Evolutionary conservation across 92 coral and sea anemone species (phyloP), one percentile per base, ranked within the genome.

Genomic region (Epizoanthus ramosus): DNA sequence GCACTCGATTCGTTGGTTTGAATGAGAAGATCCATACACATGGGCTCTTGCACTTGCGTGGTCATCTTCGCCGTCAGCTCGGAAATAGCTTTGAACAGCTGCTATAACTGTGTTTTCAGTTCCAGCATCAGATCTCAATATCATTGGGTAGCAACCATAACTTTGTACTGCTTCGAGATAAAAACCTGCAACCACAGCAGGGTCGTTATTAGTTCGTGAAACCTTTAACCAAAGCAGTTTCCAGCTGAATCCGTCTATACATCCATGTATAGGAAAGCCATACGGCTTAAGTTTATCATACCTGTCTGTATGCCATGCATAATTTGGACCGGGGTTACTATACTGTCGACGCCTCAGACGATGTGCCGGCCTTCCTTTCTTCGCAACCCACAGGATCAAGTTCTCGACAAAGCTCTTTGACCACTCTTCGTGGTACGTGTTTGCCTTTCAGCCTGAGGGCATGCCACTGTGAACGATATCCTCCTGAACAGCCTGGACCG

Each of bases 401-500:
- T 63, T 88, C 85, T 52, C 79, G 83, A 23, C 86, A 63, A 68
- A 84, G 73, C 58, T 58, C 60, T 73, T 70, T 60, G 6, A 88
- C 91, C 75, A 82, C 86, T 71, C 83, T 66, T 57, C 88, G 86
- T 74, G 88, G 91, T 43, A 84, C 91, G 60, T 88, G 88, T 47
- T 54, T 81, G 45, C 85, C 91, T 71, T 83, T 79, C 85, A 88
- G 68, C 83, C 85, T 87, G 50, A 87, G 73, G 63, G 90, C 45
- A 81, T 88, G 91, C 88, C 88, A 88, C 31, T 75, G 77, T 53
- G 81, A 86, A 60, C 81, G 85, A 80, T 86, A 80, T 59, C 86
- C 85, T 68, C 81, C 73, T 57, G 85, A 71, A 74, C 76, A 69
- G 71, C 89, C 81, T 28, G 86, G 86, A 18, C 89, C 86, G 60